Evolutionary conservation across 2,797 vertebrate species (phyloP).

Genomic region (Rhinoraja longicauda): DNA sequence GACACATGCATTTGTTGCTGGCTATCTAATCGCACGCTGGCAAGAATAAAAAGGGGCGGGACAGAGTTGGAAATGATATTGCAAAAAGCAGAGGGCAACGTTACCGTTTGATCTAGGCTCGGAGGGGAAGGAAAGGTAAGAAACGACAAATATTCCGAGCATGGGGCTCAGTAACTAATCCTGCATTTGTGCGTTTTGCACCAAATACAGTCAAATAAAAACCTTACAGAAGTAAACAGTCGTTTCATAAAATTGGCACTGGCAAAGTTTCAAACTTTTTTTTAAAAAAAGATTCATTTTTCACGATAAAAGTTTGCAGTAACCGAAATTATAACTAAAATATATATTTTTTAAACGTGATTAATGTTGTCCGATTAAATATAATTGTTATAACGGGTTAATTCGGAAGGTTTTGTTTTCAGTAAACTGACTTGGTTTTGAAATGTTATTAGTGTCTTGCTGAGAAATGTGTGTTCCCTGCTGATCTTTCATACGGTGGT

Average conservation of each 20-base stretch:
- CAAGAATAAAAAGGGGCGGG: not conserved
- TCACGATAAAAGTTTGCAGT: no score
- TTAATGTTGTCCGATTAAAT: no score
- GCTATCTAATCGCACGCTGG: not conserved
- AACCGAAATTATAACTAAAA: no score
- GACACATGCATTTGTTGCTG: not conserved
- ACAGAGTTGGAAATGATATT: not conserved
- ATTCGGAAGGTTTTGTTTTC: no score
- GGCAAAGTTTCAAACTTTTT: not conserved
- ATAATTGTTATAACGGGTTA: no score
- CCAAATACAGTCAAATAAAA: not conserved
- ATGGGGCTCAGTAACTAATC: not conserved
- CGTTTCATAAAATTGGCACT: not conserved
- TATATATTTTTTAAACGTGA: no score
- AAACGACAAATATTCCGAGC: not conserved
- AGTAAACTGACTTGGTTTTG: not conserved
- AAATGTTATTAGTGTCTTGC: not conserved
- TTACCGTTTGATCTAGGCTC: not conserved
- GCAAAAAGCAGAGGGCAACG: not conserved
- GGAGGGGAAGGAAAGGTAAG: slow-evolving; percentile 1
- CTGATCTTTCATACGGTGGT: no score
- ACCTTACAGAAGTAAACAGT: not conserved
- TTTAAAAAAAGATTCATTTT: not conserved
- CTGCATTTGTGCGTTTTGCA: not conserved
- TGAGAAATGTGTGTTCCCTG: not conserved